Evolutionary conservation across 2,888 invertebrate species (phyloP).

Genomic region (Rhodophaea formosa): DNA sequence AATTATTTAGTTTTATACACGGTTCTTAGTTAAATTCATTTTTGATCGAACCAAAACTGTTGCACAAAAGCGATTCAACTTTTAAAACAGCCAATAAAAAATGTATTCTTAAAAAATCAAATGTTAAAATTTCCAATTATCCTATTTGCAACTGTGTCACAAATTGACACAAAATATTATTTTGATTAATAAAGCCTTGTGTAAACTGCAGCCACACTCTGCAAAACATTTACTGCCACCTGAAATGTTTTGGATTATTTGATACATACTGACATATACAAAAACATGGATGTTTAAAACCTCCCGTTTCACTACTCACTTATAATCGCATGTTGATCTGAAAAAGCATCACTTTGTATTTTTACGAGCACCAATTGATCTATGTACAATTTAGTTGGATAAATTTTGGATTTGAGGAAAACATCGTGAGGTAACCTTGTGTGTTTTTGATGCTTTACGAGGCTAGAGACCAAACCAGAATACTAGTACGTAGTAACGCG

Average conservation of each 20-base stretch:
- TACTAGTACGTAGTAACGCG: no score
- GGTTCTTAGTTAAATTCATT: no score
- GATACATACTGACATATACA: conserved; percentile 6
- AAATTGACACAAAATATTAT: neutral
- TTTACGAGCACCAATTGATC: neutral
- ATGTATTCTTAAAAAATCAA: neutral
- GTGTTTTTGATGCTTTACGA: no score
- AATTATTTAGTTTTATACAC: no score
- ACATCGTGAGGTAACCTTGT: no score
- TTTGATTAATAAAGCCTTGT: conserved; percentile 15
- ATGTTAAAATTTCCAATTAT: neutral
- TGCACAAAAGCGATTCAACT: neutral
- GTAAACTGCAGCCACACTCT: conserved; percentile 15
- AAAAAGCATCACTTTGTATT: conserved; percentile 9
- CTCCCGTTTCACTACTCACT: conserved; percentile 11
- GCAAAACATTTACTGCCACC: conserved; percentile 18
- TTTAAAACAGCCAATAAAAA: neutral
- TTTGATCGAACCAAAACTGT: neutral
- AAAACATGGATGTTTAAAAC: conserved; percentile 1
- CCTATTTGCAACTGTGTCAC: neutral
- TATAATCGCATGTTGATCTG: conserved; percentile 13
- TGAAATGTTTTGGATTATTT: conserved; percentile 15
- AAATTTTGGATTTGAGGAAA: neutral
- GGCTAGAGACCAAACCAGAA: no score
- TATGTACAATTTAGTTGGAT: neutral